phyloP scores from a whole-genome alignment of 2,113 vertebrate species.

The Chitala chitala region DNA sequence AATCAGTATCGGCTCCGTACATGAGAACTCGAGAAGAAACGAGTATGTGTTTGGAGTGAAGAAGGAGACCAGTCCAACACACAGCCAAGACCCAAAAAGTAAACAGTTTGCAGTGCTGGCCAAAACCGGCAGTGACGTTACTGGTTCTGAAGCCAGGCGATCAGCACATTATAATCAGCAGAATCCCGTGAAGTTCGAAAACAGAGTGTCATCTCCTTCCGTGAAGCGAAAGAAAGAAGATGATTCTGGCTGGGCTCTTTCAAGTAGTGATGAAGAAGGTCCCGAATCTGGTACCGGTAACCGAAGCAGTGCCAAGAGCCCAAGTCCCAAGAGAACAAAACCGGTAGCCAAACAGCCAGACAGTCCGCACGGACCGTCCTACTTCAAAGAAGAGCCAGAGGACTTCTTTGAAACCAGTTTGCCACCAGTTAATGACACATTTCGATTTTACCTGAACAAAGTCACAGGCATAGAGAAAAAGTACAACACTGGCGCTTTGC shows the following conservation, averaged over 20 bases:
- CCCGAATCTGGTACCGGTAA: constrained; percentile 12
- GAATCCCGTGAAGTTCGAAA: constrained; percentile 57
- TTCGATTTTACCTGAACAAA: constrained; percentile 88
- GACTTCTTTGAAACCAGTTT: constrained; percentile 73
- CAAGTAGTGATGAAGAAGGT: constrained; percentile 82
- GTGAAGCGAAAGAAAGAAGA: constrained; percentile 69
- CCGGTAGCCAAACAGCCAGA: constrained; percentile 42
- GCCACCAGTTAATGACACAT: constrained; percentile 65
- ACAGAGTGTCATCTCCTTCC: constrained; percentile 38
- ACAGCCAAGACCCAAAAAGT: constrained; percentile 36
- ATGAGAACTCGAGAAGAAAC: constrained; percentile 2
- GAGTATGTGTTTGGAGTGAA: constrained; percentile 11
- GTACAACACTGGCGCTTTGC: constrained; percentile 81
- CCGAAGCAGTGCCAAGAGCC: constrained; percentile 36
- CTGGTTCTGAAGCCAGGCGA: constrained; percentile 74
- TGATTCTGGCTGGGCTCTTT: constrained; percentile 81
- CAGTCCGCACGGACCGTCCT: constrained; percentile 41
- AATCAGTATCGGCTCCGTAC: not conserved
- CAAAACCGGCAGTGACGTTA: constrained; percentile 37
- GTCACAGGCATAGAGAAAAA: constrained; percentile 78
- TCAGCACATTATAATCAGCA: constrained; percentile 61
- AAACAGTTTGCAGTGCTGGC: constrained; percentile 23
- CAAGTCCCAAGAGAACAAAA: constrained; percentile 48
- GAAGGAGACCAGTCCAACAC: constrained; percentile 18
- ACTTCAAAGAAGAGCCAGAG: constrained; percentile 50